These are phyloP conservation scores for Siderastrea siderea DNA, from an alignment of 92 coral and sea anemone genomes.

Conservation along the genomic window DNA sequence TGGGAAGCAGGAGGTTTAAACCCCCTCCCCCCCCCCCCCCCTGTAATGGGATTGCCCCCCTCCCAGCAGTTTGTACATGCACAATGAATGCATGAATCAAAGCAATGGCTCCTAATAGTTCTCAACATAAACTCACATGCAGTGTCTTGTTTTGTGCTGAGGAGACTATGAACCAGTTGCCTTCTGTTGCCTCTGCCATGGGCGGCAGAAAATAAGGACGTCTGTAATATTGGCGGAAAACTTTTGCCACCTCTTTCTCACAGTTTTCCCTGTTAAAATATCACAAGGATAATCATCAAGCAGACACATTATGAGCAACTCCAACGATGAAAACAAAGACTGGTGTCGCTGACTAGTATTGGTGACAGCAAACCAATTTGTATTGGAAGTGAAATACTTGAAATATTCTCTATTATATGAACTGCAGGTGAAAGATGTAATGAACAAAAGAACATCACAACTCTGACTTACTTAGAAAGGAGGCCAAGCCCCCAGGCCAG, in stretches of 20 bases:
- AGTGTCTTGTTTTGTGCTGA: conserved; percentile 74
- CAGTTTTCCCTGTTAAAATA: conserved; percentile 85
- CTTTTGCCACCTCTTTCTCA: conserved; percentile 83
- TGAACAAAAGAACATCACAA: too few relatives aligned
- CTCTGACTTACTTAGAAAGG: too few relatives aligned
- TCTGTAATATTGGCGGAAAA: conserved; percentile 85
- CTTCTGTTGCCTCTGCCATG: conserved; percentile 94
- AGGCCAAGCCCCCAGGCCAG: too few relatives aligned
- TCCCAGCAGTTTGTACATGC: background rate
- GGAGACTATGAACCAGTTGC: conserved; percentile 90
- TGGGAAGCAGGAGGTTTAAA: too few relatives aligned
- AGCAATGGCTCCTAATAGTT: background rate
- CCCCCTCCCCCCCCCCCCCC: too few relatives aligned
- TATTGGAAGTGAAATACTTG: too few relatives aligned
- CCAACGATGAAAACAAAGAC: too few relatives aligned
- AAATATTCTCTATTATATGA: too few relatives aligned
- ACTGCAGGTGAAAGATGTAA: too few relatives aligned
- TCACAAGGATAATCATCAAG: background rate
- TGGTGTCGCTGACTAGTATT: too few relatives aligned
- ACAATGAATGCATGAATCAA: background rate
- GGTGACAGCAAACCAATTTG: too few relatives aligned
- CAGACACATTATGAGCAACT: too few relatives aligned
- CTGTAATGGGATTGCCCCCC: background rate
- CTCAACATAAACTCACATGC: conserved; percentile 24
- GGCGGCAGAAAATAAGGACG: conserved; percentile 98